Evolutionary conservation across 2,113 vertebrate genomes (phyloP), one percentile per base, ranked within the genome.

Genomic region (Trichechus manatus): DNA sequence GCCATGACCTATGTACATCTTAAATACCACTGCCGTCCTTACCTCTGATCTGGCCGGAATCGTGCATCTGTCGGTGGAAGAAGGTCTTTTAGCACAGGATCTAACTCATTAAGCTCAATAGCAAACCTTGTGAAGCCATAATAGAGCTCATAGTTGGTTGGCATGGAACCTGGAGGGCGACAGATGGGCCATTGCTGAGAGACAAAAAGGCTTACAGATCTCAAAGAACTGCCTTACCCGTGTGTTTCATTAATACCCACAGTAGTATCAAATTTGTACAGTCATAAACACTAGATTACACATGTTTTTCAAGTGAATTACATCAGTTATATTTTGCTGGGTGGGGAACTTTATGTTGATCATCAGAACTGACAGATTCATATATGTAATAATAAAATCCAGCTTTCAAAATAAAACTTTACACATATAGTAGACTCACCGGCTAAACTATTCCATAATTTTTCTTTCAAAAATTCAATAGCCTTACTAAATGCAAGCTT

Each of bases 61-160:
- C 99, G 98, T 9, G 99, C 99, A 66, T 99, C 99, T 50, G 99
- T 99, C 2, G 98, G 97, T 31, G 99, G 99, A 97, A 99, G 99
- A 95, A 99, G 99, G 56, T 99, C 99, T 98, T 99, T 99, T 87
- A 99, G 95, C 87, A 99, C 99, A 4, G 99, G 99, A 98, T 99
- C 99, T 96, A 99, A 99, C 97, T 99, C 99, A 88, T 99, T 99
- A 86, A 99, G 99, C 97, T 99, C 99, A 96, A 99, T 99, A 92
- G 99, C 99, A 97, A 99, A 99, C 97, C 99, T 99, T 3, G 99
- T 99, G 98, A 99, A 99, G 98, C 99, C 99, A 15, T 99, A 99
- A 97, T 99, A 99, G 83, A 99, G 99, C 98, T 99, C 99, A 70
- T 99, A 99, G 98, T 99, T 99, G 95, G 99, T 99, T 94, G 99